These are phyloP conservation scores for Julus scandinavius DNA, from an alignment of 2,888 invertebrate genomes.

Conservation along the genomic window DNA sequence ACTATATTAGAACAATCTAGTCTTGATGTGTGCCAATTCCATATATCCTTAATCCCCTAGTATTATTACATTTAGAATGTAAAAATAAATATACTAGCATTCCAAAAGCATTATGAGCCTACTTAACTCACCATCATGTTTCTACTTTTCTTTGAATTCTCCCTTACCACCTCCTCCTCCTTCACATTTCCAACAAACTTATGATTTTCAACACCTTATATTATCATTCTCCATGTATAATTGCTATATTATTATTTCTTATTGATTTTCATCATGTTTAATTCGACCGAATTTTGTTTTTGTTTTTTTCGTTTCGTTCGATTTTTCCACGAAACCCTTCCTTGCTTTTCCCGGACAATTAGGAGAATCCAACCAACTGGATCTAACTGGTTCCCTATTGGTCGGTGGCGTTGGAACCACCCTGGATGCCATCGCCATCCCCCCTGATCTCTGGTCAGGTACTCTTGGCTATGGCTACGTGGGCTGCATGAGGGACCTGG, in stretches of 20 bases:
- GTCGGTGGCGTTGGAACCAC: conserved; percentile 84
- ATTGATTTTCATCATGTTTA: neutral
- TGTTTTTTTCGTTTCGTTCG: neutral
- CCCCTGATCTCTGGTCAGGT: conserved; percentile 90
- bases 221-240: neutral
- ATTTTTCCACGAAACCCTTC: neutral
- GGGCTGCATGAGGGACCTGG: conserved; percentile 90
- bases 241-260: neutral
- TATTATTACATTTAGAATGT: too few relatives aligned
- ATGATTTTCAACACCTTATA: neutral
- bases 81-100: too few relatives aligned
- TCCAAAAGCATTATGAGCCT: neutral
- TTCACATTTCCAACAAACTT: neutral
- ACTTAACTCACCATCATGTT: conserved; percentile 37
- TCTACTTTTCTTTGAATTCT: neutral
- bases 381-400: conserved; percentile 87
- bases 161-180: neutral
- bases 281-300: neutral
- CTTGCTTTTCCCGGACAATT: conserved; percentile 58
- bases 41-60: too few relatives aligned
- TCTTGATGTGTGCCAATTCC: too few relatives aligned
- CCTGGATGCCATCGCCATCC: conserved; percentile 78
- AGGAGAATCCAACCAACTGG: conserved; percentile 88
- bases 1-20: too few relatives aligned
- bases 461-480: conserved; percentile 90